Evolutionary conservation across 2,797 vertebrate genomes (phyloP), one percentile per base, ranked within the genome.

Genomic region (Limnodromus scolopaceus): DNA sequence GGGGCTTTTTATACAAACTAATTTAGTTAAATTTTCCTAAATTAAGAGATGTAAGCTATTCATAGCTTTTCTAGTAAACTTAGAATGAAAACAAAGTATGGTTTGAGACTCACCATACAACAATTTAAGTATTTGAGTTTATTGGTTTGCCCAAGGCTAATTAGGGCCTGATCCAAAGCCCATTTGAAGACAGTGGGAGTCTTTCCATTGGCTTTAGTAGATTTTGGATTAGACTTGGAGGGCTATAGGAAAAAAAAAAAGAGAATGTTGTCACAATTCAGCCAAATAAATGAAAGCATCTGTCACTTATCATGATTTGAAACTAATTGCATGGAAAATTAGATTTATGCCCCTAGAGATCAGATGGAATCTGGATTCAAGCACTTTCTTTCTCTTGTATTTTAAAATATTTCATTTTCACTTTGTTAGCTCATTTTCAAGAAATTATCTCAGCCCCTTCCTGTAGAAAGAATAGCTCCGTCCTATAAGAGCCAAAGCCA

Each of bases 281-380:
- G 77, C 32, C 77, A 87, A 95, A 93, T 76, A 94, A 91, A 95
- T 74, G 18, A 84, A 96, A 93, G 49, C 74, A 84, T 86, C 83
- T 93, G 87, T 93, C 87, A 74, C 65, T 87, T 94, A 79, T 36
- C 69, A 45, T 75, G 36, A 92, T 93, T 85, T 91, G 53, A 96
- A 96, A 96, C 46, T 88, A 96, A 93, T 81, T 90, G 77, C 74
- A 70, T 70, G 87, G 83, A 90, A 96, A 95, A 82, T 94, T 61
- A 88, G 16, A 66, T 94, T 81, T 87, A 55, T 93, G 46, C 48
- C 78, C 64, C 43, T 38, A 34, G 19, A 61, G 23, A 69, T 85
- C 65, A 85, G 48, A 84, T 70, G 89, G 63, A 79, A 78, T 92
- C 79, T 79, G 77, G 22, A 93, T n/a, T 87, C 80, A 81, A 60